These are phyloP conservation scores for Tinamus guttatus DNA, from an alignment of 2,113 vertebrate genomes.

Conservation along the genomic window DNA sequence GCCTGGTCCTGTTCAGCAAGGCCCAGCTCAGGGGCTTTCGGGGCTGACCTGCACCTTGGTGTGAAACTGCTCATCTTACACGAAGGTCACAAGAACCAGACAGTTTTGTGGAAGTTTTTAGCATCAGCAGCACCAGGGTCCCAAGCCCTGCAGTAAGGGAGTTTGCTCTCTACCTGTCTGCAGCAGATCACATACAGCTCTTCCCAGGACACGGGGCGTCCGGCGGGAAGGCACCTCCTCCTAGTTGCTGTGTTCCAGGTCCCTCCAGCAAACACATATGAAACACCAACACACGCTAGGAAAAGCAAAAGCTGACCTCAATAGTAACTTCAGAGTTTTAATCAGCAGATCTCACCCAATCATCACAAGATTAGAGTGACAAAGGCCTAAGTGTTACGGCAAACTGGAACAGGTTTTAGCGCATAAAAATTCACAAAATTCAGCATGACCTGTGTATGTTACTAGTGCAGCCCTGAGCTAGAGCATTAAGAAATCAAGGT, in stretches of 20 bases:
- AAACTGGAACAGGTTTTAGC: neutral
- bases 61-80: accelerated
- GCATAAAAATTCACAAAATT: neutral
- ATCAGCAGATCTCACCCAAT: neutral
- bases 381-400: neutral
- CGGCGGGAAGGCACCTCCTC: neutral
- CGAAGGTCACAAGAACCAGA: neutral
- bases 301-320: neutral
- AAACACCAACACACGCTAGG: neutral
- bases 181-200: neutral
- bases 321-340: neutral
- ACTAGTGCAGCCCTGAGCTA: neutral
- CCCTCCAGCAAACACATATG: accelerated
- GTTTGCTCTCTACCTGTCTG: neutral
- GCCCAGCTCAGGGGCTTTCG: accelerated
- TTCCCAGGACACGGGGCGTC: neutral
- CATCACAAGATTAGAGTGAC: neutral
- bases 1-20: accelerated
- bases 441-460: neutral
- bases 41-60: neutral
- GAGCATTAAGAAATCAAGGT: neutral
- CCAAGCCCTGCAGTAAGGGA: neutral
- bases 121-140: accelerated
- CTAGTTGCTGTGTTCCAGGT: neutral
- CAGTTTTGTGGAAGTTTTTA: neutral